Evolutionary conservation across 2,797 vertebrate genomes (phyloP).

Genomic region (Melopsittacus undulatus): DNA sequence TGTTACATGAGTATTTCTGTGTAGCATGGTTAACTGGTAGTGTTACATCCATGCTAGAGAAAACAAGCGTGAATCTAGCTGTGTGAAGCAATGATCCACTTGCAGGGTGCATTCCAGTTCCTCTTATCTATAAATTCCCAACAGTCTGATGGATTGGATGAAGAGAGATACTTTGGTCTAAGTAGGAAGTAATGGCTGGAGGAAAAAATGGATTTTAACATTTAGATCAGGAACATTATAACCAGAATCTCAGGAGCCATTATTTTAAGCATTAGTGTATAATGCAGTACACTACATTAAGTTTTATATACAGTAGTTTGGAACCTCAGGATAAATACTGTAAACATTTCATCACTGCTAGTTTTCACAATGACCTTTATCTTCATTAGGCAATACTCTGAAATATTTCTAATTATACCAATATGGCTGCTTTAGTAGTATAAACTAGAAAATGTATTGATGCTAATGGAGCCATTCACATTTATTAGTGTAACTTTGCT

Average conservation of each 20-base stretch:
- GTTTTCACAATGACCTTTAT: slow-evolving; percentile 37
- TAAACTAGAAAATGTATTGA: neutral
- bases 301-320: slow-evolving; percentile 29
- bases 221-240: neutral
- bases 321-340: neutral
- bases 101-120: neutral
- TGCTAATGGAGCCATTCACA: slow-evolving; percentile 21
- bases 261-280: slow-evolving; percentile 25
- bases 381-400: slow-evolving; percentile 25
- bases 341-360: slow-evolving; percentile 12
- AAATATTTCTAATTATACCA: neutral
- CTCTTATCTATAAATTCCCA: neutral
- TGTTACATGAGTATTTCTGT: neutral
- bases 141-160: neutral
- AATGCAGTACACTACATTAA: slow-evolving; percentile 33
- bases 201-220: neutral
- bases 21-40: neutral
- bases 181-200: neutral
- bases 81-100: neutral
- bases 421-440: neutral
- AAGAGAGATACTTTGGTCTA: neutral
- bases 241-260: neutral
- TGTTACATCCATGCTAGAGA: neutral
- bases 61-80: neutral
- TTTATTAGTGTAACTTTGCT: slow-evolving; percentile 36